Evolutionary conservation across 2,797 vertebrate genomes (phyloP).

Genomic region (Lepilemur ruficaudatus): DNA sequence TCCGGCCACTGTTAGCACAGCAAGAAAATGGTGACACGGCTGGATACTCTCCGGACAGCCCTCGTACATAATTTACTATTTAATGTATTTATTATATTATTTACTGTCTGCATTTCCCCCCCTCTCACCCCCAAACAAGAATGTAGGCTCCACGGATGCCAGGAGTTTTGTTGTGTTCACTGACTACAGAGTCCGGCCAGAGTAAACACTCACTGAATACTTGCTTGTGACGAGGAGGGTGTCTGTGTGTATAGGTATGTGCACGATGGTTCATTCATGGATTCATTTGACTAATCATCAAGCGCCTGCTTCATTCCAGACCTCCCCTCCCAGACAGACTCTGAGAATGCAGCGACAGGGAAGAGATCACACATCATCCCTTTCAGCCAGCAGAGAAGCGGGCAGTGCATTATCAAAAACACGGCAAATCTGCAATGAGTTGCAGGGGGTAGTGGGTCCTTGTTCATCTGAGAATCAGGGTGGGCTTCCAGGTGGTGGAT

Average conservation of each 20-base stretch:
- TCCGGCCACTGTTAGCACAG: no score
- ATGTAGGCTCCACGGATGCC: neutral
- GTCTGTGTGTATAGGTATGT: neutral
- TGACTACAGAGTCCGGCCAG: neutral
- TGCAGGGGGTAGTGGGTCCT: neutral
- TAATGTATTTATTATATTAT: neutral
- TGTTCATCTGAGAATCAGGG: neutral
- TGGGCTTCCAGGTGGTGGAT: neutral
- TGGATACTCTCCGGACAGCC: no score
- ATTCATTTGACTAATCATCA: neutral
- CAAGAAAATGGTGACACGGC: no score
- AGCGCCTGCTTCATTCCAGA: neutral
- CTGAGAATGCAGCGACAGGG: rapidly evolving
- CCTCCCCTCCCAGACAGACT: neutral
- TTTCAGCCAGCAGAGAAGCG: neutral
- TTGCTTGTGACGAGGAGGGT: neutral
- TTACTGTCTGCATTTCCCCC: neutral
- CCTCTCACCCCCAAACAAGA: neutral
- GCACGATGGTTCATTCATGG: rapidly evolving
- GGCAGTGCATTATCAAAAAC: neutral
- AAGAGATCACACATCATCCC: neutral
- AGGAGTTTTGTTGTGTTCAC: neutral
- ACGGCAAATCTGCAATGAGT: no score
- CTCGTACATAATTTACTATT: neutral
- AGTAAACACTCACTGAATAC: neutral